These are phyloP conservation scores for Calosoma granatense DNA, from an alignment of 1,140 invertebrate genomes.

Conservation along the genomic window DNA sequence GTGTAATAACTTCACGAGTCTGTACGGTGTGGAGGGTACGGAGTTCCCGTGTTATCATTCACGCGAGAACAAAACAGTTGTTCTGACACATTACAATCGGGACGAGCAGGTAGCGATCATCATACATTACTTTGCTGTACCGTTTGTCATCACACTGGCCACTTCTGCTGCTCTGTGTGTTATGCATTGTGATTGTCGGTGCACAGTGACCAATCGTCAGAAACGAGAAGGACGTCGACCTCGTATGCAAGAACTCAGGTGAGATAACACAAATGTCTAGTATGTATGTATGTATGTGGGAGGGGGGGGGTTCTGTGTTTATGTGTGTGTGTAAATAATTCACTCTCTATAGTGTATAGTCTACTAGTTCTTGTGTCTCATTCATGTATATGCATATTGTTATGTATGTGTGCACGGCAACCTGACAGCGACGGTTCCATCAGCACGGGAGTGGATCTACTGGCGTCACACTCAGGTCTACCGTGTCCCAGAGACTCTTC, in stretches of 20 bases:
- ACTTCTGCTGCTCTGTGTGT: constrained; percentile 73
- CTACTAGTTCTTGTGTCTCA: too few species aligned
- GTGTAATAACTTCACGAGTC: constrained; percentile 70
- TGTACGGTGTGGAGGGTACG: constrained; percentile 62
- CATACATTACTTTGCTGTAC: constrained; percentile 69
- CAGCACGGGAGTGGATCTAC: constrained; percentile 49
- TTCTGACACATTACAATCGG: constrained; percentile 67
- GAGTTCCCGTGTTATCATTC: constrained; percentile 79
- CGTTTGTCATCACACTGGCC: constrained; percentile 69
- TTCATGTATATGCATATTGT: too few species aligned
- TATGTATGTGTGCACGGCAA: too few species aligned
- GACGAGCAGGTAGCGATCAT: constrained; percentile 68
- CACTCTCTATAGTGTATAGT: too few species aligned
- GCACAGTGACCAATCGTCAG: constrained; percentile 39
- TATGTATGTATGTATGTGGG: background rate
- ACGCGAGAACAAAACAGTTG: constrained; percentile 65
- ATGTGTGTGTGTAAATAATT: background rate
- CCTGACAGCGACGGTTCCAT: constrained; percentile 52
- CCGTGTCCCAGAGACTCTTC: constrained; percentile 1
- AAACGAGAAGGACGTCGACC: constrained; percentile 37
- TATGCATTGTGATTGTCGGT: constrained; percentile 70
- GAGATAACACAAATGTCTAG: constrained; percentile 27
- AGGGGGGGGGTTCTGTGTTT: background rate
- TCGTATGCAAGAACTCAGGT: constrained; percentile 51
- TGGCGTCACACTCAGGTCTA: constrained; percentile 34